Evolutionary conservation across 2,113 vertebrate genomes (phyloP), one percentile per base, ranked within the genome.

Genomic region (Anolis carolinensis): DNA sequence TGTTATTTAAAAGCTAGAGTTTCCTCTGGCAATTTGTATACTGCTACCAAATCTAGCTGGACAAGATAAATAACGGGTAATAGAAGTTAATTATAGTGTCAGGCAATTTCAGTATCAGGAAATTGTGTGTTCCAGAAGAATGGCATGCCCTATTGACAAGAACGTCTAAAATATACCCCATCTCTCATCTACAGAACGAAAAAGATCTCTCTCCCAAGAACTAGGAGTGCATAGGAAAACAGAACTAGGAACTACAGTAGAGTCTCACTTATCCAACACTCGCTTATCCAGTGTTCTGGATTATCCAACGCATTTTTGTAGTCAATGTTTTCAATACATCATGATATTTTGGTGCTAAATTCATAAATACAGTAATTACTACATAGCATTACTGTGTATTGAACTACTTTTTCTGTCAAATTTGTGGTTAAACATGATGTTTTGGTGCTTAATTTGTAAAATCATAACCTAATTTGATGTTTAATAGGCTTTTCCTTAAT

Each of bases 31-130:
- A 73, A 44, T 80, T 73, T 86, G 39, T n/a, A 48, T 86, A 14
- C 68, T 32, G 36, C 68, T 65, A 30, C 81, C 68, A 80, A 81
- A 73, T 86, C 85, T 65, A 74, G 71, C 68, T 63, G 67, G 68
- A 70, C 52, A 74, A 78, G 71, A 30, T 65, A 55, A 81, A 73
- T 81, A 86, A 65, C 55, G 73, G 30, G 36, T 86, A 86, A 81
- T 44, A 74, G 77, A 63, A 73, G 36, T 81, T 86, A 86, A 86
- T 86, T 86, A 80, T 74, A 86, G 55, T 73, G 70, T 65, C 25
- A 79, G 78, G 68, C 21, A 73, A 81, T 86, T 86, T 86, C 34
- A 86, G 52, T 78, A 50, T 79, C 36, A 44, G 59, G 68, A 50
- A 65, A 62, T 74, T 30, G 68, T 48, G 70, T 81, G 21, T 81